A percentile compares a stretch with the other conserved stretches of the same genome.
These are phyloP conservation scores for Tinamus guttatus DNA, from an alignment of 2,113 vertebrate species.

Conservation along the genomic window DNA sequence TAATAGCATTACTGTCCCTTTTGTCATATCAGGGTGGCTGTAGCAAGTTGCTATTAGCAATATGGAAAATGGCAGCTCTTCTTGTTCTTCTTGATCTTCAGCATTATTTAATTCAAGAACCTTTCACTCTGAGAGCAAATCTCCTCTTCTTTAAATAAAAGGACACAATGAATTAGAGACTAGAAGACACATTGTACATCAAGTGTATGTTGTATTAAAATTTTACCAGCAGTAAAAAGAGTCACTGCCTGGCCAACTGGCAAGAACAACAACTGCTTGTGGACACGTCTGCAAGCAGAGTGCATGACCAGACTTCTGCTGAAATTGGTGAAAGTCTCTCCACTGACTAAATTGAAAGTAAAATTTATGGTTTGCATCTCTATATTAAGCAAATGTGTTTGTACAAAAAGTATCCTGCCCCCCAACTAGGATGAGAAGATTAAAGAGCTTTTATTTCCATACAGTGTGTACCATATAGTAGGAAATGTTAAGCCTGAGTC, in stretches of 20 bases:
- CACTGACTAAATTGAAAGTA: not conserved
- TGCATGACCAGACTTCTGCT: not conserved
- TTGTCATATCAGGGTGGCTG: not conserved
- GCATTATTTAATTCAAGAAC: not conserved
- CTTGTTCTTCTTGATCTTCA: not conserved
- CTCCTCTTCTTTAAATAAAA: not conserved
- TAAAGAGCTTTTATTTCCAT: slow-evolving; percentile 1
- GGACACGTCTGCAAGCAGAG: not conserved
- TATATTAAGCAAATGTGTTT: not conserved
- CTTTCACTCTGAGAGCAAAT: not conserved
- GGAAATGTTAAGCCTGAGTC: not conserved
- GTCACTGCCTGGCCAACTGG: not conserved
- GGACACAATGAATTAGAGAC: not conserved
- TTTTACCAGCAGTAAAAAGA: not conserved
- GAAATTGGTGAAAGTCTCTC: not conserved
- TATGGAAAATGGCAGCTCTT: not conserved
- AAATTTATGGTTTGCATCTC: not conserved
- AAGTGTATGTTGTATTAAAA: not conserved
- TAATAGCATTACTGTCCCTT: not conserved
- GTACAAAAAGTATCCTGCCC: not conserved
- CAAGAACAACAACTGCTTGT: not conserved
- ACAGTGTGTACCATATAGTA: not conserved
- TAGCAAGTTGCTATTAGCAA: not conserved
- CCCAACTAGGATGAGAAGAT: not conserved
- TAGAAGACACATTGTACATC: not conserved